These are phyloP conservation scores for Scaptodrosophila latifasciaeformis DNA, from an alignment of 2,888 invertebrate species.

Conservation along the genomic window DNA sequence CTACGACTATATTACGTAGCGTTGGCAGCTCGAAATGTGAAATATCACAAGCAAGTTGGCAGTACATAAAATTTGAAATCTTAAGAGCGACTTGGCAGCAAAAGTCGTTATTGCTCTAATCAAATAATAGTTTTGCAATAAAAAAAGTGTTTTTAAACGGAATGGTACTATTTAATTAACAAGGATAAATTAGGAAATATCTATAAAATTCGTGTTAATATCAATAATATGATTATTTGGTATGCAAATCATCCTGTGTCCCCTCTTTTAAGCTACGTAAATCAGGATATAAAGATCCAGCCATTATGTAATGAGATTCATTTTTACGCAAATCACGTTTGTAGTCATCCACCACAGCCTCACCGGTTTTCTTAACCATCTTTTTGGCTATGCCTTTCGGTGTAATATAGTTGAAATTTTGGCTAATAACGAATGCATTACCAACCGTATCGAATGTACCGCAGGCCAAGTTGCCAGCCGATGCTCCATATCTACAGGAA, in stretches of 20 bases:
- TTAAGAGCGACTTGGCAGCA: too few species aligned
- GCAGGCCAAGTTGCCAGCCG: slow-evolving; percentile 80
- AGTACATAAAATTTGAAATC: too few species aligned
- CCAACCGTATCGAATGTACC: slow-evolving; percentile 83
- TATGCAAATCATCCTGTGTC: too few species aligned
- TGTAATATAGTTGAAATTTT: slow-evolving; percentile 80
- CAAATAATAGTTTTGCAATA: too few species aligned
- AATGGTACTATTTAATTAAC: too few species aligned
- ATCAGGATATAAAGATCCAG: slow-evolving; percentile 72
- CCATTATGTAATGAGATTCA: slow-evolving; percentile 65
- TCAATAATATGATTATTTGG: too few species aligned
- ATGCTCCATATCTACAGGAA: slow-evolving; percentile 81
- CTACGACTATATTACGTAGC: too few species aligned
- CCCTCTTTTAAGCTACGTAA: slow-evolving; percentile 59
- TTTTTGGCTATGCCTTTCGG: slow-evolving; percentile 81
- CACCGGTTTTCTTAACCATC: slow-evolving; percentile 80
- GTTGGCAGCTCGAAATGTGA: too few species aligned
- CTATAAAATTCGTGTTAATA: slow-evolving; percentile 17
- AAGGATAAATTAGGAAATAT: too few species aligned
- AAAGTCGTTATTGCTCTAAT: too few species aligned
- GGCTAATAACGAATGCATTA: slow-evolving; percentile 80
- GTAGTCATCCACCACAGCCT: slow-evolving; percentile 76
- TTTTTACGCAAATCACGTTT: slow-evolving; percentile 55
- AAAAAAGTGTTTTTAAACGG: too few species aligned
- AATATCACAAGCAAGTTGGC: too few species aligned